Conservation (phyloP, 1,140 invertebrate species). For the Dryas iulia region DNA sequence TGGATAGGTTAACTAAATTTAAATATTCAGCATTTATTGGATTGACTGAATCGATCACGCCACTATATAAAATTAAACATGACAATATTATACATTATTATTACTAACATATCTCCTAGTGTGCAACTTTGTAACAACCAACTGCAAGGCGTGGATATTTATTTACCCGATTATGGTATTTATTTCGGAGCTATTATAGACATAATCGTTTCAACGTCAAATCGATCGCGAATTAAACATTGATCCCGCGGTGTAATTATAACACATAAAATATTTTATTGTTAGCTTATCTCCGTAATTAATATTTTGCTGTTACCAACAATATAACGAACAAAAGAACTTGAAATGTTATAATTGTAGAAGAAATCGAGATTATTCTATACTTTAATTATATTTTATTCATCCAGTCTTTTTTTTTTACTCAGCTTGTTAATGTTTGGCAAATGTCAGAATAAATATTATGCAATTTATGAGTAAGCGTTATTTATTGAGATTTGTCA, state of each 20-base stretch:
- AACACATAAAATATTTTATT: background rate
- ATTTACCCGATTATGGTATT: background rate
- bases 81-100: constrained; percentile 6
- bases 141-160: background rate
- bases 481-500: too few relatives aligned
- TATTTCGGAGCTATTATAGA: background rate
- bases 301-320: background rate
- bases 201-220: background rate
- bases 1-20: background rate
- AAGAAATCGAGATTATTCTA: too few relatives aligned
- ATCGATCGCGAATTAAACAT: background rate
- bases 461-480: too few relatives aligned
- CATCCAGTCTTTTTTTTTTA: too few relatives aligned
- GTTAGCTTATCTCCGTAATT: background rate
- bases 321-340: too few relatives aligned
- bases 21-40: background rate
- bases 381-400: too few relatives aligned
- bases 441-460: too few relatives aligned
- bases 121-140: constrained; percentile 13
- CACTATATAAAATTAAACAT: background rate
- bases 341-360: too few relatives aligned
- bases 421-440: too few relatives aligned
- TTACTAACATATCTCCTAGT: background rate
- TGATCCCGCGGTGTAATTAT: background rate
- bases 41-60: constrained; percentile 14